Base-by-base conservation (phyloP, 2,797 vertebrate genomes). In the Psittacula derbiana region DNA sequence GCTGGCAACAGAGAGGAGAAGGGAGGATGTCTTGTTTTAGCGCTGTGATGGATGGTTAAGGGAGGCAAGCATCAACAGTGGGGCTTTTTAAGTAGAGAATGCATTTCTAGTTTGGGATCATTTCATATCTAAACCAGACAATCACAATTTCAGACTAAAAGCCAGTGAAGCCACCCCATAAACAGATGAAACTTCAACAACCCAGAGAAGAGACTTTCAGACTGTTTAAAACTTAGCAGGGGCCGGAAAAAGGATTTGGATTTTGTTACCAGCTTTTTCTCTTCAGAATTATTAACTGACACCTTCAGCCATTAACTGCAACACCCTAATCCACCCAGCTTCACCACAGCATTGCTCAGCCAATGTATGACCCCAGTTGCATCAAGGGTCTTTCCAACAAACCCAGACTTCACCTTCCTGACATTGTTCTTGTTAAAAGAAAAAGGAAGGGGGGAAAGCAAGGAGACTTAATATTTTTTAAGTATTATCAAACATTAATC, bases 391-490 rank as follows among this genome's bases (percentile, higher is more conserved):
- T 89, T 91, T 89, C 46, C 78, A 94, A 60, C 67, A 94, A 95
- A 96, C 86, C 88, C 94, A 95, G 96, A 95, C 93, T 80, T 91
- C 86, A 87, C 86, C 94, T 96, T 97, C 90, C 95, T 95, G 92
- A 95, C 84, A 89, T 90, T 95, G 90, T 95, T 88, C 76, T 81
- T 52, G 15, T 70, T 50, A 60, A 66, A 86, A 88, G 38, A 85
- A 79, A 73, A 76, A 16, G 21, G 5, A 90, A 66, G 27, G 31
- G 38, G 38, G 28, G 15, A 89, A 91, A 88, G 44, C 43, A 75
- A 71, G 13, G 28, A 62, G 8, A 84, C 53, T 50, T 43, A 79
- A 30, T 6, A 8, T 60, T 62, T 88, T 11, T 61, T 3, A 72
- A 85, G 47, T 30, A 67, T 47, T 78, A 73, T 36, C 80, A 80